Base-by-base conservation (phyloP, 2,888 invertebrate species). In the Lepeophtheirus nordmannii region DNA sequence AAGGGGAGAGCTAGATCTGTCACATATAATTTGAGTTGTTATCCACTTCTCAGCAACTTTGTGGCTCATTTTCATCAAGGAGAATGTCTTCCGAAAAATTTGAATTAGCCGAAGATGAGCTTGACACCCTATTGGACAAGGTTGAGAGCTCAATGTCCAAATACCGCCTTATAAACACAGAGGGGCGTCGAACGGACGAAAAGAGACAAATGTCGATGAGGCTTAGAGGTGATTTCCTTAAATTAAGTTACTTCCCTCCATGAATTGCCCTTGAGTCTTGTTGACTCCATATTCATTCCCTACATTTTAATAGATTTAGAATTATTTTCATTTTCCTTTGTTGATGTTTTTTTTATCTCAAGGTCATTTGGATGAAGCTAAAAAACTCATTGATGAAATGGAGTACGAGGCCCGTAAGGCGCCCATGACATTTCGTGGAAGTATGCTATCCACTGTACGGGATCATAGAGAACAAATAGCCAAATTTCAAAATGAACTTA, bases 401-500 rank as follows among this genome's bases (percentile, higher is more conserved):
- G 77, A 78, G 68, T 72, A 72, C 59, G 76, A 77, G 70, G 74
- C 75, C 7, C 73, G 73, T 57, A 67, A 70, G 38, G 75, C 74
- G 1, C 75, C 76, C 2, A 23, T 64, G 38, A 23, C 30, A 39
- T 56, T 20, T 38, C 68, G 72, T 58, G 68, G 69, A 56, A 71
- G 71, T 61, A 70, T 72, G 63, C 70, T 68, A 20, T 69, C 69
- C 10, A 71, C 70, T 67, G 67, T 70, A 11, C 64, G 71, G 58
- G 68, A 68, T 11, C 70, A 71, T 57, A 68, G 70, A 41, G 70
- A 71, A 62, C 68, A 66, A 69, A 69, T 69, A 56, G 65, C 69
- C 5, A 67, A 69, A 60, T 71, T 70, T 58, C 63, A 70, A 20
- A 65, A 69, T 58, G 70, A 70, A 7, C 46, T 71, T 5, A 46